Percentiles rank a stretch among this genome's conserved stretches.
Conservation (phyloP, 2,888 invertebrate genomes). For the Eristalis tenax region DNA sequence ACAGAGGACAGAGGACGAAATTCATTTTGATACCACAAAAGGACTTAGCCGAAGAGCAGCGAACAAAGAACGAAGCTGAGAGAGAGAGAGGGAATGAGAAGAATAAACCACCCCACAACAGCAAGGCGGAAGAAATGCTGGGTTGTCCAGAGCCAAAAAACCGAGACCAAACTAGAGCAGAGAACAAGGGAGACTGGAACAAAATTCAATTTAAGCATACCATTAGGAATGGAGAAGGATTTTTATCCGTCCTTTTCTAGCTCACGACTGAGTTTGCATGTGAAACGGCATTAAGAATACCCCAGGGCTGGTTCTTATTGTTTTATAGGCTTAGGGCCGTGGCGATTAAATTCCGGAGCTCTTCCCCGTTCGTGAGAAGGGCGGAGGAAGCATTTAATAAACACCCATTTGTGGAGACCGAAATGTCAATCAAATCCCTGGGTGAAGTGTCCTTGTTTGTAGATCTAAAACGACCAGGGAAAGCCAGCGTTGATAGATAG, state of each 20-base stretch:
- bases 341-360: conserved; percentile 41
- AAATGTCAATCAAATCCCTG: conserved; percentile 67
- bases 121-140: conserved; percentile 8
- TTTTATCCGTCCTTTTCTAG: conserved; percentile 6
- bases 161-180: conserved; percentile 36
- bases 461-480: conserved; percentile 12
- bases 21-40: conserved; percentile 55
- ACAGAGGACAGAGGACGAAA: conserved; percentile 38
- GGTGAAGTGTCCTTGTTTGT: conserved; percentile 50
- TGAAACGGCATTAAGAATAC: conserved; percentile 16
- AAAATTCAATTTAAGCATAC: conserved; percentile 70
- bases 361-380: not conserved
- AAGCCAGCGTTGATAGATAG: not conserved
- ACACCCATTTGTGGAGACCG: conserved; percentile 58
- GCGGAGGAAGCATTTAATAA: conserved; percentile 53
- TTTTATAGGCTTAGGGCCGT: conserved; percentile 54
- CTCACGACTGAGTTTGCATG: conserved; percentile 37
- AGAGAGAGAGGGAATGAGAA: not conserved
- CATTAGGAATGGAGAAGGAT: conserved; percentile 51
- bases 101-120: not conserved
- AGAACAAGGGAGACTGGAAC: conserved; percentile 30
- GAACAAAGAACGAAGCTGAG: conserved; percentile 24
- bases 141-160: conserved; percentile 26
- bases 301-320: conserved; percentile 28
- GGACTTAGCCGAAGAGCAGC: conserved; percentile 42